Evolutionary conservation across 2,113 vertebrate species (phyloP).

Genomic region (Hepsetus odoe): DNA sequence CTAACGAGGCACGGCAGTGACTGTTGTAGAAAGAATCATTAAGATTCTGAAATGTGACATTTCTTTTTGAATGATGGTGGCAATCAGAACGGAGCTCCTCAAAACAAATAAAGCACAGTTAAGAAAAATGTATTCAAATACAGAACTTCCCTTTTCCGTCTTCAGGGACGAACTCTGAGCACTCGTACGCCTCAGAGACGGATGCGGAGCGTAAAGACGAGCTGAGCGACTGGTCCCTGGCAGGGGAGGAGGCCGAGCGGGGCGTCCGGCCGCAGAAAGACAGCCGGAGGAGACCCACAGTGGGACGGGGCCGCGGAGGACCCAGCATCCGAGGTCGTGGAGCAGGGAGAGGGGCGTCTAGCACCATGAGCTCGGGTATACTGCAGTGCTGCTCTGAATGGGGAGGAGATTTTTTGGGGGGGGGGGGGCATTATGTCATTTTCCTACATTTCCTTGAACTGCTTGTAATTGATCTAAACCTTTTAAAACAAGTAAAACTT

Average conservation of each 20-base stretch:
- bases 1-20: no score
- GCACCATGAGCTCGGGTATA: conserved; percentile 88
- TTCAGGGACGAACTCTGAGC: conserved; percentile 94
- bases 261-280: conserved; percentile 85
- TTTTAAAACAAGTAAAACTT: no score
- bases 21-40: no score
- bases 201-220: conserved; percentile 96
- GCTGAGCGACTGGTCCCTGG: conserved; percentile 95
- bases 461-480: no score
- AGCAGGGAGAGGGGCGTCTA: conserved; percentile 82
- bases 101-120: no score
- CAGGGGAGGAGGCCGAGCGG: conserved; percentile 85
- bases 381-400: no score
- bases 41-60: no score
- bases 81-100: no score
- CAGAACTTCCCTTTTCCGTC: neutral
- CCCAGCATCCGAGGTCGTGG: conserved; percentile 86
- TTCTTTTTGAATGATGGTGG: no score
- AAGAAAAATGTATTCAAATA: neutral
- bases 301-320: conserved; percentile 84
- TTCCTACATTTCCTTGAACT: no score
- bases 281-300: conserved; percentile 83
- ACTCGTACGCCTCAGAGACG: conserved; percentile 95
- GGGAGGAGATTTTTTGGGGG: no score
- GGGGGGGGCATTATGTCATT: no score